Conservation (phyloP, 2,888 invertebrate genomes). For the Lasiommata megera region DNA sequence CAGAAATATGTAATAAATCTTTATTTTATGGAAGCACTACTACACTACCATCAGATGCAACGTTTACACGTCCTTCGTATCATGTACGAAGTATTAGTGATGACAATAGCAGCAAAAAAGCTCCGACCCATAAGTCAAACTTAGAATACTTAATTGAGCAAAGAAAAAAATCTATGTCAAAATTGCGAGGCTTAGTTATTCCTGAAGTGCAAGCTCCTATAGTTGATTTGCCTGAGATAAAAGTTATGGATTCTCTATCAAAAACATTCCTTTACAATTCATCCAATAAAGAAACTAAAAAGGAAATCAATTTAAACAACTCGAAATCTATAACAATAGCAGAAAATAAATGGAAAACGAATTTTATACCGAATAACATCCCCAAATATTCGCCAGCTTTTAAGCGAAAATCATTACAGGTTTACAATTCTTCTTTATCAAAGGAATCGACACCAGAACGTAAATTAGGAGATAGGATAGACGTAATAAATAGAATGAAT, state of each 20-base stretch:
- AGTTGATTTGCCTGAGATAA: slow-evolving; percentile 91
- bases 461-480: slow-evolving; percentile 57
- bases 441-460: slow-evolving; percentile 76
- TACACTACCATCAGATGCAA: slow-evolving; percentile 58
- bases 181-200: slow-evolving; percentile 93
- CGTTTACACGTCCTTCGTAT: slow-evolving; percentile 56
- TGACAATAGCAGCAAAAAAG: slow-evolving; percentile 62
- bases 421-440: slow-evolving; percentile 78
- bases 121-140: slow-evolving; percentile 81
- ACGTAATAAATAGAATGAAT: slow-evolving; percentile 50
- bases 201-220: slow-evolving; percentile 87
- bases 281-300: slow-evolving; percentile 51
- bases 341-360: slow-evolving; percentile 71
- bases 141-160: slow-evolving; percentile 90
- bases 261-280: slow-evolving; percentile 70
- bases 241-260: slow-evolving; percentile 83
- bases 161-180: slow-evolving; percentile 90
- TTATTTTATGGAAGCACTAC: slow-evolving; percentile 73
- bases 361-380: slow-evolving; percentile 75
- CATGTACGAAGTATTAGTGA: slow-evolving; percentile 71
- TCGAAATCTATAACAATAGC: slow-evolving; percentile 53
- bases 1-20: slow-evolving; percentile 55
- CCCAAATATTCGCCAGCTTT: slow-evolving; percentile 92
- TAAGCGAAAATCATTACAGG: slow-evolving; percentile 87
- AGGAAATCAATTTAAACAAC: slow-evolving; percentile 52